These are phyloP conservation scores for Camptogramma bilineatum DNA, from an alignment of 2,888 invertebrate genomes.

Conservation along the genomic window DNA sequence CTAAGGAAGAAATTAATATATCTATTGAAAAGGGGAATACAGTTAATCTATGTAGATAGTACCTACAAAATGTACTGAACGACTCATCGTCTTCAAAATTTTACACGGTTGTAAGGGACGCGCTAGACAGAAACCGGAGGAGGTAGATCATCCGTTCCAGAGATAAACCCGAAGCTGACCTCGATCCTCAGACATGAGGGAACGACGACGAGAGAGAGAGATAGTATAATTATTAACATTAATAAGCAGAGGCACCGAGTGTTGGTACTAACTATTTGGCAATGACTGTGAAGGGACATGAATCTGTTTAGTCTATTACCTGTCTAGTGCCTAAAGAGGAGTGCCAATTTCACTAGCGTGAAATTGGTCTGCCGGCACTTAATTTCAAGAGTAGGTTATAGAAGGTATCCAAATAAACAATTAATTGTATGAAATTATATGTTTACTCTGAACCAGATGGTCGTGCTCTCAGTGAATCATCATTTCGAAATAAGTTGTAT, in stretches of 20 bases:
- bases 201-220: too few species aligned
- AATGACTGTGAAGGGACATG: slow-evolving; percentile 19
- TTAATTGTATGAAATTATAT: background rate
- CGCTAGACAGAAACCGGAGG: too few species aligned
- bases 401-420: slow-evolving; percentile 1
- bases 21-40: background rate
- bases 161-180: too few species aligned
- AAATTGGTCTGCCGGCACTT: slow-evolving; percentile 3
- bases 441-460: slow-evolving; percentile 13
- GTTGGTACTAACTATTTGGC: slow-evolving; percentile 7
- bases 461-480: slow-evolving; percentile 1
- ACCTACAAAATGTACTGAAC: too few species aligned
- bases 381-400: slow-evolving; percentile 12
- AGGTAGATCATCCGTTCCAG: too few species aligned
- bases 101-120: too few species aligned
- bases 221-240: background rate
- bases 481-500: background rate
- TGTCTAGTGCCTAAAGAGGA: slow-evolving; percentile 5
- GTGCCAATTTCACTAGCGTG: slow-evolving; percentile 23
- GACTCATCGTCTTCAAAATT: too few species aligned
- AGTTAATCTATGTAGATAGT: too few species aligned
- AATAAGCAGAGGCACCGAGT: background rate
- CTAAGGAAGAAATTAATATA: slow-evolving; percentile 5
- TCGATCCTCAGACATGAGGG: too few species aligned
- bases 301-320: slow-evolving; percentile 13